Evolutionary conservation across 1,140 invertebrate species (phyloP).

Genomic region (Cheumatopsyche charites): DNA sequence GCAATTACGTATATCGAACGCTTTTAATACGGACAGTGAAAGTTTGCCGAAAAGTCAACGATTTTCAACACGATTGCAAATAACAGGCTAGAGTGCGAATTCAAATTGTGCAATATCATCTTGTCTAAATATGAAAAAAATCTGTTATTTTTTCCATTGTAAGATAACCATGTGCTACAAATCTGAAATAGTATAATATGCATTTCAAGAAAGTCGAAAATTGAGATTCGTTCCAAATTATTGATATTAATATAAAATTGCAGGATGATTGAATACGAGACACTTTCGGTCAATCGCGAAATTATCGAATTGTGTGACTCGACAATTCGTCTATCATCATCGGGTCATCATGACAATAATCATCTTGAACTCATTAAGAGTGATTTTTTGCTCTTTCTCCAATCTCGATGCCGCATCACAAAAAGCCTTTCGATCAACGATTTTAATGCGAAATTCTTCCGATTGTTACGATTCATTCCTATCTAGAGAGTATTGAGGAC

Average conservation of each 20-base stretch:
- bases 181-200: too few species aligned
- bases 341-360: conserved; percentile 15
- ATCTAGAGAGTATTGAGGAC: not conserved
- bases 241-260: too few species aligned
- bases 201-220: too few species aligned
- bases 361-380: conserved; percentile 23
- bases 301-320: not conserved
- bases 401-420: conserved; percentile 9
- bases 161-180: too few species aligned
- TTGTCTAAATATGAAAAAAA: too few species aligned
- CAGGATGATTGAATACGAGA: too few species aligned
- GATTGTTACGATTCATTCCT: conserved; percentile 19
- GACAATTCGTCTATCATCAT: not conserved
- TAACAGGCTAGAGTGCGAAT: too few species aligned
- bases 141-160: too few species aligned
- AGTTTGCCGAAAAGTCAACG: not conserved
- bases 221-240: too few species aligned
- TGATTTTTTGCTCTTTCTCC: not conserved
- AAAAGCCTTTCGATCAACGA: not conserved
- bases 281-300: too few species aligned
- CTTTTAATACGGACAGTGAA: not conserved
- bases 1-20: not conserved
- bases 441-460: conserved; percentile 17
- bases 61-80: too few species aligned
- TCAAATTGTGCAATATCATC: too few species aligned